Conservation (phyloP, 2,113 vertebrate genomes). For the Cottus gobio region DNA sequence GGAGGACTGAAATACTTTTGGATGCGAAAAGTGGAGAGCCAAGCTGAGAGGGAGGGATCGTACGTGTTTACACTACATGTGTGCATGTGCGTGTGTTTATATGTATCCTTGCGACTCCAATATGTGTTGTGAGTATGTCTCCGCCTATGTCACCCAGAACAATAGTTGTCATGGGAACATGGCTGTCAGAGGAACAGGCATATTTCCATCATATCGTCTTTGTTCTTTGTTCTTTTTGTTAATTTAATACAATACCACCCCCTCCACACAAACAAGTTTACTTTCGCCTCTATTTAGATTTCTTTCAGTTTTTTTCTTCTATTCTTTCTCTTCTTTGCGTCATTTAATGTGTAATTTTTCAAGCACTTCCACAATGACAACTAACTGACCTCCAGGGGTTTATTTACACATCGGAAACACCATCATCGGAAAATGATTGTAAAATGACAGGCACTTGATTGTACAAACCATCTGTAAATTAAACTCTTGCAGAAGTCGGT, state of each 20-base stretch:
- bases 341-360: neutral
- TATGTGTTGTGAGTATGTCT: constrained; percentile 46
- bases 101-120: constrained; percentile 33
- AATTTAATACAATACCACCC: constrained; percentile 50
- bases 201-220: constrained; percentile 64
- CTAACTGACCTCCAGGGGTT: neutral
- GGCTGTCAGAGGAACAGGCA: constrained; percentile 71
- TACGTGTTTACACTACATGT: neutral
- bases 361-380: neutral
- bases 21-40: constrained; percentile 39
- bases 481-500: neutral
- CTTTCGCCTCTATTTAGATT: constrained; percentile 38
- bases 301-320: neutral
- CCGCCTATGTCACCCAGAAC: constrained; percentile 65
- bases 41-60: constrained; percentile 36
- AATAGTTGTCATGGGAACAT: constrained; percentile 75
- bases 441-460: neutral
- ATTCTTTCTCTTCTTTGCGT: neutral
- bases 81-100: constrained; percentile 46
- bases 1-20: constrained; percentile 61
- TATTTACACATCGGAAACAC: neutral
- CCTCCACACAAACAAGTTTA: constrained; percentile 11
- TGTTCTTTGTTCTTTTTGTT: constrained; percentile 61
- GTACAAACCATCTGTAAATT: neutral
- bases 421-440: neutral